phyloP scores from a whole-genome alignment of 2,797 vertebrate species.

The Lutjanus campechanus region DNA sequence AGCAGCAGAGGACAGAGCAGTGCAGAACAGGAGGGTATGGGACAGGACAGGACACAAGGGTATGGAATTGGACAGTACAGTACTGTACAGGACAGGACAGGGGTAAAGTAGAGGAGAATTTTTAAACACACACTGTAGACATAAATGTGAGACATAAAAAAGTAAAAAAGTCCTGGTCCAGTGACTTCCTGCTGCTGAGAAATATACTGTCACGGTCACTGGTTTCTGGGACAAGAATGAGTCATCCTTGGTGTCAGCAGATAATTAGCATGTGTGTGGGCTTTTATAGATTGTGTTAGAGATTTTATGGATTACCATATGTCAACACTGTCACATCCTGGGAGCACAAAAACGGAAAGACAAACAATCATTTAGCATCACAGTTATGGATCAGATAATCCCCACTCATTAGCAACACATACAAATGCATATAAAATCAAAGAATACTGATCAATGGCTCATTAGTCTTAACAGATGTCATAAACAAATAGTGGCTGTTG shows the following conservation, averaged over 20 bases:
- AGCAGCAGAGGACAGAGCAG: background rate
- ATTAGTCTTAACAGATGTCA: constrained; percentile 16
- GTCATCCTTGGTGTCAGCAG: constrained; percentile 20
- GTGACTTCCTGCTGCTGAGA: constrained; percentile 11
- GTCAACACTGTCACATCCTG: constrained; percentile 5
- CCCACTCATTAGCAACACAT: constrained; percentile 23
- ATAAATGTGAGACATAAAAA: constrained; percentile 1
- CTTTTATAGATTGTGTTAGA: constrained; percentile 28
- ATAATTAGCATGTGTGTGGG: constrained; percentile 42
- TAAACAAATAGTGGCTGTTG: background rate
- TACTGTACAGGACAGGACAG: background rate
- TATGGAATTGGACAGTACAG: background rate
- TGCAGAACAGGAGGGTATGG: too few species aligned
- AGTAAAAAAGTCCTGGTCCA: constrained; percentile 14
- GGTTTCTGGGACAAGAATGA: constrained; percentile 46
- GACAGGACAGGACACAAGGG: background rate
- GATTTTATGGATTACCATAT: constrained; percentile 43
- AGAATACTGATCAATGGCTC: constrained; percentile 5
- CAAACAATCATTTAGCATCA: background rate
- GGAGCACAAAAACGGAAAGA: constrained; percentile 1
- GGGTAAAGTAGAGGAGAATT: background rate
- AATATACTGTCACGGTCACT: constrained; percentile 32
- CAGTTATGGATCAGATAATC: constrained; percentile 18
- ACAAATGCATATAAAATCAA: constrained; percentile 5
- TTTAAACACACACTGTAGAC: constrained; percentile 3